Base-by-base conservation (phyloP, 2,113 vertebrate genomes). In the Cricetomys ansorgei region DNA sequence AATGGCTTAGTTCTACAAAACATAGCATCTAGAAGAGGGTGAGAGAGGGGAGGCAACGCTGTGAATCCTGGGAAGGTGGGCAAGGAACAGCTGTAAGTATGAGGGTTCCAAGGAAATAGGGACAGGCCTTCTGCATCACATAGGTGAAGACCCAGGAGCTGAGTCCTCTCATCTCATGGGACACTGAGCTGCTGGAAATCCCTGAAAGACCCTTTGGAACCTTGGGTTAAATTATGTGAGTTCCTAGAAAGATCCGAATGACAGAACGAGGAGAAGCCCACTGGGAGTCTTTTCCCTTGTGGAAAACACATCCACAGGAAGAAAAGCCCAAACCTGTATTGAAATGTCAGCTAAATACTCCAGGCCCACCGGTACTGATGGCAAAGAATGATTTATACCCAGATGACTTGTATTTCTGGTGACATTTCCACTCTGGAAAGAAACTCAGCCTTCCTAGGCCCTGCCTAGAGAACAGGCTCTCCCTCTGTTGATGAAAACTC, bases 401-500 rank as follows among this genome's bases (percentile, higher is more conserved):
- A 29, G 50, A 72, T 59, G 81, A 89, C 57, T 45, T 59, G 9
- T 73, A 43, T 53, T 88, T 92, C 69, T 13, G 69, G 65, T 81
- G 92, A 87, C 76, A 55, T 84, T 93, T 92, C 80, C 85, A 65
- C 92, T 93, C 86, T 37, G 92, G 72, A 23, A 94, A 21, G 62
- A 27, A 84, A 91, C 70, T 92, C 65, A 79, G 65, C n/a, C n/a
- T n/a, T n/a, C n/a, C 67, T 6, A 25, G 88, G 70, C 75, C 59
- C 87, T 62, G 76, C 50, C 94, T 86, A 62, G 85, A 83, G 84
- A 96, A 50, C 89, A 85, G 91, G 55, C 86, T 87, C 76, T 77
- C 34, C 29, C 34, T 94, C 53, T 53, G n/a, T 79, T 81, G 86
- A 90, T 86, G 88, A 95, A 96, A 96, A 94, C 73, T 89, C 91